Conservation (phyloP, 1,140 invertebrate genomes). For the Pararge aegeria region DNA sequence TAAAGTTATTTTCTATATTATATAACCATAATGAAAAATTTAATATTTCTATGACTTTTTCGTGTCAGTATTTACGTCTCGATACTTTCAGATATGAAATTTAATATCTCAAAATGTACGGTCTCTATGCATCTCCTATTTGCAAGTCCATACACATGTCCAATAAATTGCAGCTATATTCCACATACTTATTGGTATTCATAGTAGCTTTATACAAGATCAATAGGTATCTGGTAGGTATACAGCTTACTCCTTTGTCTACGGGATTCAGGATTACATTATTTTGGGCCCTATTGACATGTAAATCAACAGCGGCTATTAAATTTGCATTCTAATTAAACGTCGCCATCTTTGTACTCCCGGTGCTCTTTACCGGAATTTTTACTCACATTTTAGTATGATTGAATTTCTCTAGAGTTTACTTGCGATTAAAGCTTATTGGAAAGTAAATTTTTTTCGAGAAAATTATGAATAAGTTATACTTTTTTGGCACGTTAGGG, state of each 20-base stretch:
- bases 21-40: too few relatives aligned
- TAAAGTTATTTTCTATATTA: too few relatives aligned
- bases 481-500: too few relatives aligned
- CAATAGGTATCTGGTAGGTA: background rate
- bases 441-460: background rate
- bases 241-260: slow-evolving; percentile 47
- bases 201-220: slow-evolving; percentile 20
- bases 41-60: too few relatives aligned
- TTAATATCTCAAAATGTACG: too few relatives aligned
- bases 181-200: slow-evolving; percentile 31
- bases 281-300: slow-evolving; percentile 69
- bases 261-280: slow-evolving; percentile 55
- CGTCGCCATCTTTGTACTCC: slow-evolving; percentile 40
- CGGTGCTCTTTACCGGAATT: slow-evolving; percentile 26
- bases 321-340: slow-evolving; percentile 78
- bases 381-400: slow-evolving; percentile 35
- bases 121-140: too few relatives aligned
- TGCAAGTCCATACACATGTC: too few relatives aligned
- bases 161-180: too few relatives aligned
- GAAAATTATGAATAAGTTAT: background rate
- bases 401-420: slow-evolving; percentile 28
- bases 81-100: too few relatives aligned
- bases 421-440: slow-evolving; percentile 9
- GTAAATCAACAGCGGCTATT: slow-evolving; percentile 70
- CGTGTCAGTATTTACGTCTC: too few relatives aligned